Evolutionary conservation across 2,113 vertebrate genomes (phyloP).

Genomic region (Perccottus glenii): DNA sequence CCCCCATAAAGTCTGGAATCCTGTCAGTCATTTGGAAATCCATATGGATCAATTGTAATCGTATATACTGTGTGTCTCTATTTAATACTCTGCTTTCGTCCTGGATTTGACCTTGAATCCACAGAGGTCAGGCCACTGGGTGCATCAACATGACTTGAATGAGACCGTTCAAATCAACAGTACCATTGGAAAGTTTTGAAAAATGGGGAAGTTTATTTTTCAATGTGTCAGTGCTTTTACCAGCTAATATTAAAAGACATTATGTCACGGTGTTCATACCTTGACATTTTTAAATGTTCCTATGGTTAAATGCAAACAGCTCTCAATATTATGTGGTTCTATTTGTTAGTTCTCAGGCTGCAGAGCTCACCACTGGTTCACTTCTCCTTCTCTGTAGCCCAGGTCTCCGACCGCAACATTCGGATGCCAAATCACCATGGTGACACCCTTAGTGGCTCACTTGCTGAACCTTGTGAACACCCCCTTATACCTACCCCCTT

Average conservation of each 20-base stretch:
- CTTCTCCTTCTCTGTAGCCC: slow-evolving; percentile 70
- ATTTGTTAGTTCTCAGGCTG: slow-evolving; percentile 48
- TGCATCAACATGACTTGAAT: no score
- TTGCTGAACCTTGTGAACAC: slow-evolving; percentile 70
- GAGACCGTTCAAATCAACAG: no score
- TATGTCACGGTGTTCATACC: neutral
- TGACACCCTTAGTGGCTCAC: slow-evolving; percentile 76
- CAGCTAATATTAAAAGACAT: neutral
- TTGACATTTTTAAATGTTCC: slow-evolving; percentile 5
- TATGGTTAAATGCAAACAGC: slow-evolving; percentile 13
- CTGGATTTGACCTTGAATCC: no score
- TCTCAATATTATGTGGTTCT: slow-evolving; percentile 40
- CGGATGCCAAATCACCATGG: slow-evolving; percentile 81
- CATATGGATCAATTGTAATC: no score
- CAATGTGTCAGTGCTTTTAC: no score
- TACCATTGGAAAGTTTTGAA: no score
- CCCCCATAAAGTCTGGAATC: no score
- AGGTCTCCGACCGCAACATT: slow-evolving; percentile 78
- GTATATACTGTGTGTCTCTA: no score
- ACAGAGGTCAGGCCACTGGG: no score
- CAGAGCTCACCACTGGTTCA: slow-evolving; percentile 54
- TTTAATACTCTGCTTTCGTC: no score
- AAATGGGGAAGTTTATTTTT: no score
- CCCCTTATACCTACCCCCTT: slow-evolving; percentile 29
- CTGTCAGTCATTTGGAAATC: no score